Evolutionary conservation across 1,140 invertebrate species (phyloP).

Genomic region (Scaptomyza pallida): DNA sequence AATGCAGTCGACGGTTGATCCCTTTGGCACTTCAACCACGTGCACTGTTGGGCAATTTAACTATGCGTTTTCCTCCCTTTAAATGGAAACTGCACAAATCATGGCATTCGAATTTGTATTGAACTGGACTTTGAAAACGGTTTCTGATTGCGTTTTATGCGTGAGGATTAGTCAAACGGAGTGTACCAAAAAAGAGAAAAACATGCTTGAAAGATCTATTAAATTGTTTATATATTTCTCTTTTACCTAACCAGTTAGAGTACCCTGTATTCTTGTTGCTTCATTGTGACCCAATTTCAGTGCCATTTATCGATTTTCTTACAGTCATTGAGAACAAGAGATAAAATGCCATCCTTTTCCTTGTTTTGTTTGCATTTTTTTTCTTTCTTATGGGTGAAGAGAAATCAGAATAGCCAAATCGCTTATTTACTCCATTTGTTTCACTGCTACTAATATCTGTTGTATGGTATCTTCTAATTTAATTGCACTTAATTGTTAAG

Average conservation of each 20-base stretch:
- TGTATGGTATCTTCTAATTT: too few relatives aligned
- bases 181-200: not conserved
- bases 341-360: constrained; percentile 11
- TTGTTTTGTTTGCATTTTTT: not conserved
- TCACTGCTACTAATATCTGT: constrained; percentile 7
- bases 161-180: not conserved
- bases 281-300: constrained; percentile 23
- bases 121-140: not conserved
- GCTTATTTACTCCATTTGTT: constrained; percentile 5
- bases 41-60: not conserved
- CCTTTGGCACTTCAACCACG: constrained; percentile 5
- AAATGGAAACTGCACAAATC: constrained; percentile 10
- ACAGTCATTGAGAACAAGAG: constrained; percentile 7
- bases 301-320: constrained; percentile 31
- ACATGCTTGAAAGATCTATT: not conserved
- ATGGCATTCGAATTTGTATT: constrained; percentile 5
- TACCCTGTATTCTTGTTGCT: not conserved
- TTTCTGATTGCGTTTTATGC: not conserved
- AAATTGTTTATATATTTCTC: not conserved
- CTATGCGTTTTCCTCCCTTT: constrained; percentile 1
- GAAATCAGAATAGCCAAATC: not conserved
- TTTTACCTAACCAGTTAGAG: not conserved
- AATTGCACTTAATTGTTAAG: too few relatives aligned
- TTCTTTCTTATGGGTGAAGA: not conserved
- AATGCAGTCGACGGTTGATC: not conserved